phyloP scores from a whole-genome alignment of 2,797 vertebrate genomes.

The Scyliorhinus canicula region DNA sequence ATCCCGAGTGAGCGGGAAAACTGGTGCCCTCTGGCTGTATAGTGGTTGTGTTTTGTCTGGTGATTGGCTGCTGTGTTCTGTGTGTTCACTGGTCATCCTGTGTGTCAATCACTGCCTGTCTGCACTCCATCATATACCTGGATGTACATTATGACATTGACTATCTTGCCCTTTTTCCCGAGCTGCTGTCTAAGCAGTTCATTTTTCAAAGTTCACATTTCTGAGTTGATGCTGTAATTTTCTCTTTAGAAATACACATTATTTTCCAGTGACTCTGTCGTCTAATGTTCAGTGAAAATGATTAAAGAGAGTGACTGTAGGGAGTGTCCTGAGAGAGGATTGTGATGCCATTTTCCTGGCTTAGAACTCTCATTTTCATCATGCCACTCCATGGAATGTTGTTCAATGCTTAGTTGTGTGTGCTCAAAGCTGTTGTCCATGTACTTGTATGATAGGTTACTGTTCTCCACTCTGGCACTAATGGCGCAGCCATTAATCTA shows the following conservation, averaged over 20 bases:
- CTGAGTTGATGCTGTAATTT: no score
- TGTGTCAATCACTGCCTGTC: no score
- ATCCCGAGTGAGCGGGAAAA: no score
- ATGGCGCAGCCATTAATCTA: no score
- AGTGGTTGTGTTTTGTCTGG: no score
- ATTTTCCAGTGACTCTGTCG: not conserved
- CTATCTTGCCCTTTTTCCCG: not conserved
- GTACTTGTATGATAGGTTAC: not conserved
- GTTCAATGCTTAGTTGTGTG: not conserved
- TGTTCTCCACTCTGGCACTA: not conserved
- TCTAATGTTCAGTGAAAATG: not conserved
- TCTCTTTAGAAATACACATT: not conserved
- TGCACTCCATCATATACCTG: no score
- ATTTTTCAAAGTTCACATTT: not conserved
- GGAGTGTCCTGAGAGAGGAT: not conserved
- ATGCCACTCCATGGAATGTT: not conserved
- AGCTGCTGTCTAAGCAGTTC: not conserved
- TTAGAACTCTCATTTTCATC: not conserved
- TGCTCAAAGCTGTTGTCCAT: not conserved
- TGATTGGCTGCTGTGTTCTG: no score
- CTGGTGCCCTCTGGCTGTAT: no score
- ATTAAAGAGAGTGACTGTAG: not conserved
- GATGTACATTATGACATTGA: no score
- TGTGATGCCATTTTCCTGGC: no score
- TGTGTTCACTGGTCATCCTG: no score